Conservation (phyloP, 2,888 invertebrate genomes). For the Empis livida region DNA sequence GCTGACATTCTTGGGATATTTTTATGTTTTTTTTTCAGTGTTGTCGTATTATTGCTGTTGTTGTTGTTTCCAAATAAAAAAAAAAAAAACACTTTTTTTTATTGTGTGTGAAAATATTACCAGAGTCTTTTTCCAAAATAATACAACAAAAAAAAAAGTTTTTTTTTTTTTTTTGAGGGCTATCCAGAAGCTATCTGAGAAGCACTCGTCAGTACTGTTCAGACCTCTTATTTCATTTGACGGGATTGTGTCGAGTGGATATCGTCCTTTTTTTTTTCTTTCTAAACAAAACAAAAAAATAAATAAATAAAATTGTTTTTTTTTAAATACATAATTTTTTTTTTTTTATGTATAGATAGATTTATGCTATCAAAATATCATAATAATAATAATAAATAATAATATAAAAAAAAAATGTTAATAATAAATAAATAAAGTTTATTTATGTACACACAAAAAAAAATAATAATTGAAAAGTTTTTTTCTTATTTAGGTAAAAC, state of each 20-base stretch:
- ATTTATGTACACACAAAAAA: not conserved
- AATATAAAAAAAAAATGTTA: not conserved
- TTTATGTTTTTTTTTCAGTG: not conserved
- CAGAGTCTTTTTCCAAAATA: too few relatives aligned
- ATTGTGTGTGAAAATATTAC: not conserved
- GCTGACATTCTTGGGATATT: not conserved
- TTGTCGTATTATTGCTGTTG: not conserved
- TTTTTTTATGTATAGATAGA: not conserved
- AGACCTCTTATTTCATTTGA: constrained; percentile 40
- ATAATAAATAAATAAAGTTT: not conserved
- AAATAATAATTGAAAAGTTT: not conserved
- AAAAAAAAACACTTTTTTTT: not conserved
- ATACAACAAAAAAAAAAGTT: not conserved
- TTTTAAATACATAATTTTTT: constrained; percentile 1
- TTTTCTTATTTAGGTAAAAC: constrained; percentile 3
- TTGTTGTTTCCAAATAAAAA: not conserved
- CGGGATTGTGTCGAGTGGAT: constrained; percentile 40
- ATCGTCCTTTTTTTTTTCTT: constrained; percentile 19
- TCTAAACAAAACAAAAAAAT: not conserved
- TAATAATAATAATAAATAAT: not conserved
- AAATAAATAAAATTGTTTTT: not conserved
- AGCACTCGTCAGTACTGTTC: constrained; percentile 39
- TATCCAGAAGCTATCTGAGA: constrained; percentile 39
- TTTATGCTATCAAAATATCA: not conserved
- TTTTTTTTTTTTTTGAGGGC: constrained; percentile 32